Evolutionary conservation across 1,140 invertebrate species (phyloP).

Genomic region (Brachionus sp.): DNA sequence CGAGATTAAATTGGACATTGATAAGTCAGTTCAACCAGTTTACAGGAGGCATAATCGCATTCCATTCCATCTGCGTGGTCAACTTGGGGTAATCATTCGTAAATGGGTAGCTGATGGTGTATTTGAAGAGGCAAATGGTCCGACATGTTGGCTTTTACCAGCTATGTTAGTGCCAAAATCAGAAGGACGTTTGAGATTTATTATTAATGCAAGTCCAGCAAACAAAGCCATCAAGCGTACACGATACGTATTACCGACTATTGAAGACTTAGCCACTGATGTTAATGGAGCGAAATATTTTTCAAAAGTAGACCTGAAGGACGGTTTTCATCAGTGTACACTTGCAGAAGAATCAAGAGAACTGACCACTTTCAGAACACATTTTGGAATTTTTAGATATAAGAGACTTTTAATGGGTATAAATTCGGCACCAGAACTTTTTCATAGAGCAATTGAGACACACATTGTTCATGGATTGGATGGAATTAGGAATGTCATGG

Average conservation of each 20-base stretch:
- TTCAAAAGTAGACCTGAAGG: slow-evolving; percentile 14
- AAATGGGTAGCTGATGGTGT: neutral
- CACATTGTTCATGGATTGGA: neutral
- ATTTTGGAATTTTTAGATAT: neutral
- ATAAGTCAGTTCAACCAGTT: neutral
- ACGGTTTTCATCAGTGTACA: slow-evolving; percentile 46
- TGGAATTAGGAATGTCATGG: neutral
- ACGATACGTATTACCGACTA: slow-evolving; percentile 47
- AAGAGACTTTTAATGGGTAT: neutral
- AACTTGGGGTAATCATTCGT: neutral
- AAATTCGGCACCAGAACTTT: neutral
- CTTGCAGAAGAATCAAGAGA: neutral
- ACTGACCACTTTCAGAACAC: neutral
- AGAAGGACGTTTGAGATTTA: slow-evolving; percentile 58
- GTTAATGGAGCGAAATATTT: slow-evolving; percentile 43
- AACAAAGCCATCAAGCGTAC: slow-evolving; percentile 59
- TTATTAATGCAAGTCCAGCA: slow-evolving; percentile 61
- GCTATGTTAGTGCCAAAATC: slow-evolving; percentile 59
- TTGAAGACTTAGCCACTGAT: slow-evolving; percentile 46
- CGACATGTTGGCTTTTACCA: slow-evolving; percentile 59
- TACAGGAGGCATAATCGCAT: neutral
- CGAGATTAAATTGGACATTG: neutral
- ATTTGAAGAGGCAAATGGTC: neutral
- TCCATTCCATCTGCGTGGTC: neutral
- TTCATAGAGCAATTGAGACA: neutral